Conservation (phyloP, 1,140 invertebrate genomes). For the Cepaea nemoralis region DNA sequence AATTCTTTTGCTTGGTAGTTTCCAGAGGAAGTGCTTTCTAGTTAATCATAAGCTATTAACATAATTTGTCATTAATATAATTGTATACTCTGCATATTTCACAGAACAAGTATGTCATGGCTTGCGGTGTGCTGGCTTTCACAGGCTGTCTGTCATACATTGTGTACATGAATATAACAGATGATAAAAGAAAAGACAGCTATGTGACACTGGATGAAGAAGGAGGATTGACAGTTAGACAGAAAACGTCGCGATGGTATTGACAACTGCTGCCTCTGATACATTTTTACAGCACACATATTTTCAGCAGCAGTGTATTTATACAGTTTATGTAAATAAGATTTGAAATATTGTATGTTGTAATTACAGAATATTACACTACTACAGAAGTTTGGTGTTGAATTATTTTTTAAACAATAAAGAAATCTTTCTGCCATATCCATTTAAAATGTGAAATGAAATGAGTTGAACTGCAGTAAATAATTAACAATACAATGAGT, state of each 20-base stretch:
- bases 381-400: background rate
- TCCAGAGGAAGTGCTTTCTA: too few species aligned
- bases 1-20: too few species aligned
- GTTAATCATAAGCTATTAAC: too few species aligned
- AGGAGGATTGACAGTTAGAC: constrained; percentile 46
- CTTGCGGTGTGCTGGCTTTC: constrained; percentile 45
- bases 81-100: constrained; percentile 31
- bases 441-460: too few species aligned
- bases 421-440: background rate
- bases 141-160: constrained; percentile 52
- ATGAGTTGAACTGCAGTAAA: too few species aligned
- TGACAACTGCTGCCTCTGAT: constrained; percentile 22
- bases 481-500: too few species aligned
- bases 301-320: background rate
- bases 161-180: constrained; percentile 53
- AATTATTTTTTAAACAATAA: background rate
- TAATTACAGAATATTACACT: background rate
- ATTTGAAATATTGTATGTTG: background rate
- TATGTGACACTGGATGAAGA: constrained; percentile 54
- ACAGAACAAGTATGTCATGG: constrained; percentile 56
- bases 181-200: constrained; percentile 44
- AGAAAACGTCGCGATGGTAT: constrained; percentile 50
- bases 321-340: too few species aligned
- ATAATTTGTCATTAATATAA: background rate
- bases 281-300: background rate